phyloP scores from a whole-genome alignment of 2,797 vertebrate species.

The Hemitrygon akajei region DNA sequence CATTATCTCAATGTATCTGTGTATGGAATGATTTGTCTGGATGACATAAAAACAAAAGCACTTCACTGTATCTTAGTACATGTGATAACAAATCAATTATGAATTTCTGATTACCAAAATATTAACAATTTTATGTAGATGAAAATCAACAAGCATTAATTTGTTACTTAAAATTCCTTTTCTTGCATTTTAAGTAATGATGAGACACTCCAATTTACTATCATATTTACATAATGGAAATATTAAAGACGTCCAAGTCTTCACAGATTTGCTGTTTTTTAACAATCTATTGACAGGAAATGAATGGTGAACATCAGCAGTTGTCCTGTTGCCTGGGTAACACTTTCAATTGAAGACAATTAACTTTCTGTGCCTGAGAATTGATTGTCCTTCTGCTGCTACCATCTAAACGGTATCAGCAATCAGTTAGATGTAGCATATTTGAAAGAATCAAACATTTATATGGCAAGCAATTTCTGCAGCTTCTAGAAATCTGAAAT shows the following conservation, averaged over 20 bases:
- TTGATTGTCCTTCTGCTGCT: not conserved
- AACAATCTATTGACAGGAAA: constrained; percentile 15
- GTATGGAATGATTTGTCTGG: too few relatives aligned
- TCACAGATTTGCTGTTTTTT: not conserved
- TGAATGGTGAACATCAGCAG: constrained; percentile 26
- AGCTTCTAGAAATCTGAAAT: not conserved
- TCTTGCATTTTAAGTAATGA: not conserved
- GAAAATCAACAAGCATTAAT: not conserved
- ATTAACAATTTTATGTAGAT: not conserved
- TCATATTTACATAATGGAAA: not conserved
- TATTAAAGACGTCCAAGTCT: not conserved
- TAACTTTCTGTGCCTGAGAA: constrained; percentile 16
- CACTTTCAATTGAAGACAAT: constrained; percentile 26
- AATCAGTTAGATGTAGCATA: not conserved
- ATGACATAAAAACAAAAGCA: too few relatives aligned
- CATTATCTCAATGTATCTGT: too few relatives aligned
- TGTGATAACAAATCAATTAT: too few relatives aligned
- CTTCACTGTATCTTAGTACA: too few relatives aligned
- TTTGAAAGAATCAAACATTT: not conserved
- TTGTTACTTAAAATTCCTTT: not conserved
- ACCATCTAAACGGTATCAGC: not conserved
- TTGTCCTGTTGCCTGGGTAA: constrained; percentile 18
- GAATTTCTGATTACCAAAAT: not conserved
- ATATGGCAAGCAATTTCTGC: not conserved
- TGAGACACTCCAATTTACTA: not conserved